Percentiles rank a stretch among this genome's conserved stretches.
Conservation (phyloP, 2,888 invertebrate genomes). For the Macrophya annulata region DNA sequence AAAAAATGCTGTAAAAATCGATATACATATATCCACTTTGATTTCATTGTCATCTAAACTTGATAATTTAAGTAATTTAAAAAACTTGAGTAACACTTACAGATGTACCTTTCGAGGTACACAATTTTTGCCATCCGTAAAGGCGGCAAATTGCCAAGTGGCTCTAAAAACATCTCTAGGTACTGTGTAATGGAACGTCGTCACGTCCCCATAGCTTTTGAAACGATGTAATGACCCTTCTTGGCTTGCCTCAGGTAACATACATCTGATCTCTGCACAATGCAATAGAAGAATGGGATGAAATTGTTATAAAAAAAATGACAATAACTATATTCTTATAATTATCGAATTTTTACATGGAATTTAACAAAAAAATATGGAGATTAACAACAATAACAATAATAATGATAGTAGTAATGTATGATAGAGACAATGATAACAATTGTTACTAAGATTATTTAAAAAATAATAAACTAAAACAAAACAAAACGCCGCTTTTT, state of each 20-base stretch:
- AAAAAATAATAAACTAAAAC: not conserved
- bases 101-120: conserved; percentile 78
- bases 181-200: conserved; percentile 80
- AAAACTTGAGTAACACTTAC: conserved; percentile 68
- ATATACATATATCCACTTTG: not conserved
- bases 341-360: not conserved
- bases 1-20: not conserved
- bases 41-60: not conserved
- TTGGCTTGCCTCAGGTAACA: conserved; percentile 79
- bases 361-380: not conserved
- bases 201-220: conserved; percentile 79
- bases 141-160: conserved; percentile 81
- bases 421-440: not conserved
- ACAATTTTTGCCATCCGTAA: conserved; percentile 79
- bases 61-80: not conserved
- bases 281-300: not conserved
- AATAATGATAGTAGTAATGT: not conserved
- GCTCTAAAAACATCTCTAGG: conserved; percentile 79
- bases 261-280: conserved; percentile 60
- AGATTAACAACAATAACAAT: not conserved
- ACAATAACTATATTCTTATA: not conserved
- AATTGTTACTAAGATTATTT: not conserved
- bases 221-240: conserved; percentile 79
- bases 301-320: not conserved
- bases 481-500: not conserved